Percentiles rank a stretch among this genome's conserved stretches.
Conservation (phyloP, 2,797 vertebrate species). For the Enteromius anoplus region DNA sequence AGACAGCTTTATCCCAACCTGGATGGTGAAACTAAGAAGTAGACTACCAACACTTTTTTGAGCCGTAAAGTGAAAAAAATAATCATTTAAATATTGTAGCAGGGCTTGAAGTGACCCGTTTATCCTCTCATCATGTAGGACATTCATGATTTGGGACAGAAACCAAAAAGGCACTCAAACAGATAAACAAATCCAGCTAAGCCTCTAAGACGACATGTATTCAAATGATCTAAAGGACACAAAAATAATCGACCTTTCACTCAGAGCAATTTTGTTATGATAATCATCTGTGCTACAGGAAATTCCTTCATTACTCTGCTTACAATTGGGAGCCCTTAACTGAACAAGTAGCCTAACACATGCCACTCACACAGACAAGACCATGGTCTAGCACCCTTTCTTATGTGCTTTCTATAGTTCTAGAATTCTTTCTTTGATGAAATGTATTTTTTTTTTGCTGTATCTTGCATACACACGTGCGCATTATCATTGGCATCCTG, state of each 20-base stretch:
- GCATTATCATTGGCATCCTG: conserved; percentile 24
- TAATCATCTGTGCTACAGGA: conserved; percentile 57
- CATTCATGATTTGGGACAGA: background rate
- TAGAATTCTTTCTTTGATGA: background rate
- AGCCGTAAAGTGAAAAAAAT: background rate
- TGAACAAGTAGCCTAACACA: conserved; percentile 26
- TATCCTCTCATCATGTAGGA: background rate
- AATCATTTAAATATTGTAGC: background rate
- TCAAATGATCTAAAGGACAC: conserved; percentile 34
- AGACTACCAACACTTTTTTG: background rate
- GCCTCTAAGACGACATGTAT: background rate
- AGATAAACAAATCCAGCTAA: conserved; percentile 24
- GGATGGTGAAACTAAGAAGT: background rate
- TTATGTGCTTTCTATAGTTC: background rate
- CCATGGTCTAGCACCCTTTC: background rate
- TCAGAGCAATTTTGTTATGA: conserved; percentile 45
- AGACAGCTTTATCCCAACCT: background rate
- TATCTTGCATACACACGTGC: background rate
- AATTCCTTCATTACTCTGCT: conserved; percentile 55
- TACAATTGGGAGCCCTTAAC: conserved; percentile 38
- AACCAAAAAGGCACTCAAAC: conserved; percentile 30
- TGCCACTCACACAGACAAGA: conserved; percentile 27
- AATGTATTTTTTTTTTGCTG: background rate
- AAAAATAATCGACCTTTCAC: conserved; percentile 46
- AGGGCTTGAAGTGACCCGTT: background rate